These are phyloP conservation scores for Phengaris arion DNA, from an alignment of 2,888 invertebrate species.

Conservation along the genomic window DNA sequence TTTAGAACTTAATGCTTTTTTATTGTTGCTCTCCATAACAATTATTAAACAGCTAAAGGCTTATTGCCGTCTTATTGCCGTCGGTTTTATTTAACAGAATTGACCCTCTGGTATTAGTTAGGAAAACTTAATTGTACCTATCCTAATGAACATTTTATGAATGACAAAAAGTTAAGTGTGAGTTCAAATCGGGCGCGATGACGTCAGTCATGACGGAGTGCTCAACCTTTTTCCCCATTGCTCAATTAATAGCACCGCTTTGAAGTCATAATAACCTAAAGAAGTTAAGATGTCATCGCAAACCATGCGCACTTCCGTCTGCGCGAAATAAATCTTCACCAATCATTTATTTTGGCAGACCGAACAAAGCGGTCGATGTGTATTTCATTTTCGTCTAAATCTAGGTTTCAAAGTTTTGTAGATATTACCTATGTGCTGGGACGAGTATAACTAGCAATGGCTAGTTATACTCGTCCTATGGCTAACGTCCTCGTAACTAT, in stretches of 20 bases:
- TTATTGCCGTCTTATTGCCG: too few relatives aligned
- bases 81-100: too few relatives aligned
- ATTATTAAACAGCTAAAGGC: too few relatives aligned
- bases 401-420: neutral
- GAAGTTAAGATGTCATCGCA: conserved; percentile 37
- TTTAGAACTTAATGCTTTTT: too few relatives aligned
- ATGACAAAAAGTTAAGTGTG: conserved; percentile 45
- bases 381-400: neutral
- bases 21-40: too few relatives aligned
- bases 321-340: conserved; percentile 22
- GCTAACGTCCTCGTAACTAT: too few relatives aligned
- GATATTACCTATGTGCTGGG: neutral
- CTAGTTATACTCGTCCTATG: too few relatives aligned
- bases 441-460: neutral
- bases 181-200: conserved; percentile 55
- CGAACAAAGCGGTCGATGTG: neutral
- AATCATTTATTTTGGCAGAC: conserved; percentile 26
- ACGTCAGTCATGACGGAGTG: conserved; percentile 51
- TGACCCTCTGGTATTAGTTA: too few relatives aligned
- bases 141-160: too few relatives aligned
- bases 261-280: conserved; percentile 51
- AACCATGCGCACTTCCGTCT: conserved; percentile 41
- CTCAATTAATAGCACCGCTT: conserved; percentile 64
- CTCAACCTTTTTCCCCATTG: conserved; percentile 47
- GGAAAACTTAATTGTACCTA: too few relatives aligned